Evolutionary conservation across 2,888 invertebrate species (phyloP), one percentile per base, ranked within the genome.

Genomic region (Dichetophora obliterata): DNA sequence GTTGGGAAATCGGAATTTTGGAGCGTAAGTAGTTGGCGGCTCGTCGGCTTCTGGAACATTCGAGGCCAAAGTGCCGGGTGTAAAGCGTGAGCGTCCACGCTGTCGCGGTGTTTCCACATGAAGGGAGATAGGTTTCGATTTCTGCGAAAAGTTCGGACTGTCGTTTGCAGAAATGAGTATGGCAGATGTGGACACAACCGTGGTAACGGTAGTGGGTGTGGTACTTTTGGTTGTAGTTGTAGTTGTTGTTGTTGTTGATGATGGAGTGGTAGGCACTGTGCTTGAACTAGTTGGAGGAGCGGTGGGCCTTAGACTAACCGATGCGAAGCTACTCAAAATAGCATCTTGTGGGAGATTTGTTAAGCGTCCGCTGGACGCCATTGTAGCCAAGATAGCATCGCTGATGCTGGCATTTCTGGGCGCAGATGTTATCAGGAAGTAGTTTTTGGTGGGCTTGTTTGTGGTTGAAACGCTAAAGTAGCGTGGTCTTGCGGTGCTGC

Each of bases 61-160:
- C 57, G 81, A 82, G 0, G 81, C 79, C 8, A 83, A 84, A 2
- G 85, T 86, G 16, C 87, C 86, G 8, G 83, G 85, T 0, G 89
- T 88, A 68, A 87, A 89, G 0, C 89, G 85, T 0, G 89, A 89
- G 3, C 89, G 85, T 1, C 90, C 88, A 31, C 89, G 82, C 3
- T 84, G 80, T 31, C 84, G 84, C 19, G 81, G 80, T 1, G 81
- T 81, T 22, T 85, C 85, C 0, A 77, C 34, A 4, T 48, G 52
- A 1, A 48, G 24, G 5, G 73, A 3, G 14, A 65, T 71, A 1
- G 68, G n/a, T 6, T 3, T 5, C 0, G 48, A 48, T 48, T 66
- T 66, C 48, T 43, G 43, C 2, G 16, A 11, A 6, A 19, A 54
- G 27, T 27, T 57, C 22, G n/a, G 27, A 16, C 11, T 19, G 19